Evolutionary conservation across 2,888 invertebrate species (phyloP), one percentile per base, ranked within the genome.

Genomic region (Parnassius apollo): DNA sequence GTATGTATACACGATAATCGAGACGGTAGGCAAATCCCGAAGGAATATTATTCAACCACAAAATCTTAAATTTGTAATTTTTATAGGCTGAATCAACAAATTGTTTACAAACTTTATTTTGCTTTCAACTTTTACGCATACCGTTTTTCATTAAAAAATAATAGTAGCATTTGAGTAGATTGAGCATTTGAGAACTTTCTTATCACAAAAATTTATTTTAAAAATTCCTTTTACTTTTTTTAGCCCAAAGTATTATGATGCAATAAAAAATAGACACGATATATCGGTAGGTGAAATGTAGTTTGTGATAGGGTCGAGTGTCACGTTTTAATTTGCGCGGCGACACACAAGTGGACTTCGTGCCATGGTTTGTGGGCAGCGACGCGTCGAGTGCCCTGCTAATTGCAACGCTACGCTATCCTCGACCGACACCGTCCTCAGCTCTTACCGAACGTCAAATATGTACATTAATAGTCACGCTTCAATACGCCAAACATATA

Each of bases 291-390:
- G 81, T 83, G 82, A 84, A 85, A 84, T 79, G 80, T 81, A 81
- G 78, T 81, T 83, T 76, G 81, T 78, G 83, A 88, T 85, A 79
- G 75, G 78, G 84, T 88, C 81, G 81, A 91, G 91, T 83, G 87
- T 76, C 76, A 82, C 83, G 86, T 91, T 91, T 91, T 90, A 91
- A 91, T 91, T 91, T 91, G 88, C 87, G 86, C 85, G 86, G 86
- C 88, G 91, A 88, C 89, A 90, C 83, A 87, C 81, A 80, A 91
- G 89, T 87, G 88, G 85, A 77, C 75, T 81, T 81, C 76, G 81
- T 77, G 83, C 79, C 74, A 81, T 79, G 83, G 85, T 79, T 80
- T 83, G 85, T 78, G 80, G 81, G 78, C 70, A 75, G 76, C 80
- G 81, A 76, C 79, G 81, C 77, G 84, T 90, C 86, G 83, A 91